Conservation (phyloP, 2,888 invertebrate genomes). For the Chymomyza fuscimana region DNA sequence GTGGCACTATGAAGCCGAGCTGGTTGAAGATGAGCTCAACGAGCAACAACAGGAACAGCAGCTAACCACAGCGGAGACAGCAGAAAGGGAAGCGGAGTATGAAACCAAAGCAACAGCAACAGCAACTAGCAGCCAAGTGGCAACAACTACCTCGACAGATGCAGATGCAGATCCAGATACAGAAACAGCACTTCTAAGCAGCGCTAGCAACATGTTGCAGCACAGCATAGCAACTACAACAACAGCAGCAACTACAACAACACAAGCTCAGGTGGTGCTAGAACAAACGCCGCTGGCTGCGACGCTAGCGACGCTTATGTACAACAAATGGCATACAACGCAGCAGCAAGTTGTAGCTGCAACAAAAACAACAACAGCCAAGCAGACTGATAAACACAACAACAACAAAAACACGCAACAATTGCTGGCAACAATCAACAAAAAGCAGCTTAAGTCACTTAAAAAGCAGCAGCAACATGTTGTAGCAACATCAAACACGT, state of each 20-base stretch:
- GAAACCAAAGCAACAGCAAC: slow-evolving; percentile 70
- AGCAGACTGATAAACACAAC: slow-evolving; percentile 34
- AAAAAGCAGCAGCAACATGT: slow-evolving; percentile 39
- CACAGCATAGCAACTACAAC: slow-evolving; percentile 29
- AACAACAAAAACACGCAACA: slow-evolving; percentile 37
- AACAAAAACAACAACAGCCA: slow-evolving; percentile 29
- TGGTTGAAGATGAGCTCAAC: slow-evolving; percentile 36
- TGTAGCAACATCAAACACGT: neutral
- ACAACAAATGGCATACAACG: slow-evolving; percentile 57
- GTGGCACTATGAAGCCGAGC: slow-evolving; percentile 48
- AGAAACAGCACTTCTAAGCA: slow-evolving; percentile 9
- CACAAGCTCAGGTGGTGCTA: slow-evolving; percentile 39
- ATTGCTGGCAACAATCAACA: slow-evolving; percentile 37
- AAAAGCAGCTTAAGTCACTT: slow-evolving; percentile 29
- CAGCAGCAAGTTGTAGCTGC: slow-evolving; percentile 33
- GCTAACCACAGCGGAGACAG: slow-evolving; percentile 42
- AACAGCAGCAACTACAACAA: slow-evolving; percentile 30
- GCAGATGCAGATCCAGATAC: slow-evolving; percentile 16
- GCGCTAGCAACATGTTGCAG: slow-evolving; percentile 6
- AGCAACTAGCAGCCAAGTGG: slow-evolving; percentile 37
- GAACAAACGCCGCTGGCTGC: slow-evolving; percentile 58
- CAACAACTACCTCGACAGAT: slow-evolving; percentile 26
- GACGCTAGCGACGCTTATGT: slow-evolving; percentile 46
- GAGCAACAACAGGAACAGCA: slow-evolving; percentile 21
- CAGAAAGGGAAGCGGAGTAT: slow-evolving; percentile 40